Conservation (phyloP, 2,113 vertebrate species). For the Smithornis capensis region DNA sequence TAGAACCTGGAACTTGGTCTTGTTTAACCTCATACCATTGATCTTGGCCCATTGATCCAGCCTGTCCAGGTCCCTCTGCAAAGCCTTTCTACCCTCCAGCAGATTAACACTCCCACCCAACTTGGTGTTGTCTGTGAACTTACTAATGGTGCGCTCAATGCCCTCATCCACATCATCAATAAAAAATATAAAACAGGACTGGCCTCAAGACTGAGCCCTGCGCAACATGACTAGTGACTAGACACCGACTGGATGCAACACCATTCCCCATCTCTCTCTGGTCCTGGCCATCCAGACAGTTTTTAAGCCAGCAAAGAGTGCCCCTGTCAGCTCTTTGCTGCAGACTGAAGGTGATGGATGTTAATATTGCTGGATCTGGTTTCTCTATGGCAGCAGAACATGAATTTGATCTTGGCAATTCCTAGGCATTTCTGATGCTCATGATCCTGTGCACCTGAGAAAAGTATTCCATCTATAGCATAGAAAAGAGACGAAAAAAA, state of each 20-base stretch:
- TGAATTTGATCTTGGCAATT: not conserved
- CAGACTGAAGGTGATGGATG: rapidly evolving
- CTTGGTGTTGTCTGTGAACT: rapidly evolving
- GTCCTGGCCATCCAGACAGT: no score
- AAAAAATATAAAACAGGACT: not conserved
- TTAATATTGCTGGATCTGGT: not conserved
- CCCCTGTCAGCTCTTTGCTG: not conserved
- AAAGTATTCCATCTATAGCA: not conserved
- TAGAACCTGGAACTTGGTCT: not conserved
- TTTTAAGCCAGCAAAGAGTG: not conserved
- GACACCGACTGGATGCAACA: not conserved
- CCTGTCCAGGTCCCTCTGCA: not conserved
- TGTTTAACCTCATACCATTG: not conserved
- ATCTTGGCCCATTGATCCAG: not conserved
- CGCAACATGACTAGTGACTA: no score
- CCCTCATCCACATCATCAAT: not conserved
- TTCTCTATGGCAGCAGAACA: not conserved
- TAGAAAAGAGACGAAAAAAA: not conserved
- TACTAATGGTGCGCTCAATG: not conserved
- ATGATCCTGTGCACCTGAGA: not conserved
- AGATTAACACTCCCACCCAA: not conserved
- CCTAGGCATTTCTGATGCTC: not conserved
- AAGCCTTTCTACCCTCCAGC: not conserved
- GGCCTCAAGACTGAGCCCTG: not conserved
- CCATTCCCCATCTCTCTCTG: not conserved